Evolutionary conservation across 2,888 invertebrate genomes (phyloP).

Genomic region (Carterocephalus palaemon): DNA sequence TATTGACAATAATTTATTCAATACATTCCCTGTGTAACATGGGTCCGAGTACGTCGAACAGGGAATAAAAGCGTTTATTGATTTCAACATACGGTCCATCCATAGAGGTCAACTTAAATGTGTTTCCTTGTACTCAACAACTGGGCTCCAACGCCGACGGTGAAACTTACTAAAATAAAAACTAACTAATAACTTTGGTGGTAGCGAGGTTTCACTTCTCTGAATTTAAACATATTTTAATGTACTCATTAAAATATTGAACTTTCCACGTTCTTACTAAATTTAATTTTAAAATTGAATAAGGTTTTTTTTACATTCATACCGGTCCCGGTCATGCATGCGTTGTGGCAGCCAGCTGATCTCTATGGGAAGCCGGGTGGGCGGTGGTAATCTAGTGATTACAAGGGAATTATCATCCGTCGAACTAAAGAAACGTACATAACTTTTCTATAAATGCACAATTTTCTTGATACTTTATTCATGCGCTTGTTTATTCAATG

Average conservation of each 20-base stretch:
- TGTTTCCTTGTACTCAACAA: slow-evolving; percentile 35
- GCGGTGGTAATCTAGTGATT: slow-evolving; percentile 67
- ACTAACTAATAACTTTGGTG: slow-evolving; percentile 22
- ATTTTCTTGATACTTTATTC: slow-evolving; percentile 60
- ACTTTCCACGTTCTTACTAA: slow-evolving; percentile 11
- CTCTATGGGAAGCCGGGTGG: slow-evolving; percentile 48
- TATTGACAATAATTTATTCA: slow-evolving; percentile 73
- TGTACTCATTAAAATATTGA: slow-evolving; percentile 18
- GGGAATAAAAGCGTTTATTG: slow-evolving; percentile 30
- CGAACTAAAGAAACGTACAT: slow-evolving; percentile 51
- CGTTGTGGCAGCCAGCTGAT: slow-evolving; percentile 15
- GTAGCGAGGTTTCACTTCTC: slow-evolving; percentile 22
- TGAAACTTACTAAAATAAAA: slow-evolving; percentile 21
- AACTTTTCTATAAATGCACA: slow-evolving; percentile 63
- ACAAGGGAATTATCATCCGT: slow-evolving; percentile 59
- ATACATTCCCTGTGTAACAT: slow-evolving; percentile 40
- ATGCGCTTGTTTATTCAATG: slow-evolving; percentile 61
- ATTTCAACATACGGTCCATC: slow-evolving; percentile 27
- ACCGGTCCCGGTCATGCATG: not conserved
- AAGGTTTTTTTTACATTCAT: slow-evolving; percentile 16
- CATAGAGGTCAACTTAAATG: slow-evolving; percentile 27
- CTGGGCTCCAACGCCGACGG: slow-evolving; percentile 26
- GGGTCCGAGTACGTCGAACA: slow-evolving; percentile 26
- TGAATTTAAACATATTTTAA: slow-evolving; percentile 15
- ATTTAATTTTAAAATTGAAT: slow-evolving; percentile 21